A percentile compares a stretch with the other conserved stretches of the same genome.
Conservation (phyloP, 2,888 invertebrate species). For the Thysanoteuthis rhombus region DNA sequence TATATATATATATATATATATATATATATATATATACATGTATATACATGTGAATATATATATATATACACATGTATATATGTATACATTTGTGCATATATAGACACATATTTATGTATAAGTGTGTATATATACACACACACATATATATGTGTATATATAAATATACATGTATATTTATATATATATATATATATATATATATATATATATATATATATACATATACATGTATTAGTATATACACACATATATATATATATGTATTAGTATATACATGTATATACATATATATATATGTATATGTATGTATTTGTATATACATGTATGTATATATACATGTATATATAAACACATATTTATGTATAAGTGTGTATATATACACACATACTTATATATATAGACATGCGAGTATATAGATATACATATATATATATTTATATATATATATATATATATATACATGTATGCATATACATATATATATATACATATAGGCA, state of each 20-base stretch:
- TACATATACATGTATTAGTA: not conserved
- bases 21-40: not conserved
- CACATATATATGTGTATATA: not conserved
- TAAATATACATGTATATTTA: not conserved
- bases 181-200: not conserved
- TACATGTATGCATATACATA: not conserved
- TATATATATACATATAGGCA: too few species aligned
- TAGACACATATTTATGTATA: not conserved
- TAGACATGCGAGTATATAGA: not conserved
- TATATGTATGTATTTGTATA: not conserved
- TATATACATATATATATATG: not conserved
- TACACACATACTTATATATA: not conserved
- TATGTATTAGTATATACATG: not conserved
- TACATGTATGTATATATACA: not conserved
- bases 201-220: not conserved
- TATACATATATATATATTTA: not conserved
- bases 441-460: not conserved
- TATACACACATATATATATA: not conserved
- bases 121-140: not conserved
- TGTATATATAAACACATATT: not conserved
- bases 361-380: not conserved
- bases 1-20: not conserved
- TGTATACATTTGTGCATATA: not conserved
- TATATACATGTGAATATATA: not conserved
- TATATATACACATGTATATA: not conserved